Conservation (phyloP, 2,888 invertebrate genomes). For the Nomada goodeniana region DNA sequence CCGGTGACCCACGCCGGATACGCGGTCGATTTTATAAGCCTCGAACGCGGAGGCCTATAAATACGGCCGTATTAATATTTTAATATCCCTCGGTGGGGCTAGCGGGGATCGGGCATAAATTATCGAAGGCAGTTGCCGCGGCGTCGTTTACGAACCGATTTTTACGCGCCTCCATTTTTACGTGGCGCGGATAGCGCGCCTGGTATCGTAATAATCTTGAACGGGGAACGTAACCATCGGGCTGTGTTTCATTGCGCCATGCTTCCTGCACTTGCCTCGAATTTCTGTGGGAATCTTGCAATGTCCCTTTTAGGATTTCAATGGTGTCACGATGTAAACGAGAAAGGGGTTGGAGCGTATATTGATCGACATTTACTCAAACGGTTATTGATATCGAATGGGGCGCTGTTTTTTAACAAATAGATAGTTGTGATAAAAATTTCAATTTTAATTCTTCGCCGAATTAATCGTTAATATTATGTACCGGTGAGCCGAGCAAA, state of each 20-base stretch:
- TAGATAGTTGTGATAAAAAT: no score
- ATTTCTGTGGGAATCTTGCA: slow-evolving; percentile 1
- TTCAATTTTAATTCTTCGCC: no score
- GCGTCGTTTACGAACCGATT: slow-evolving; percentile 60
- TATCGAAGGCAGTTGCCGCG: slow-evolving; percentile 59
- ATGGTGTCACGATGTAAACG: neutral
- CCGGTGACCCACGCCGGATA: slow-evolving; percentile 52
- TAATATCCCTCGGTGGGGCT: slow-evolving; percentile 61
- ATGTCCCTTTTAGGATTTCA: neutral
- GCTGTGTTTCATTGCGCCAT: slow-evolving; percentile 22
- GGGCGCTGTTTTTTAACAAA: neutral
- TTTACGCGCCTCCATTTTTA: slow-evolving; percentile 46
- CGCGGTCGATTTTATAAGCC: slow-evolving; percentile 66
- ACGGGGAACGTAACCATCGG: slow-evolving; percentile 10
- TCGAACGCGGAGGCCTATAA: slow-evolving; percentile 55
- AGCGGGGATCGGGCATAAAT: slow-evolving; percentile 59
- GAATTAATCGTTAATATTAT: no score
- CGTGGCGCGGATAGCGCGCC: slow-evolving; percentile 4
- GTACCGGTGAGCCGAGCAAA: no score
- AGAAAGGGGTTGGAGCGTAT: neutral
- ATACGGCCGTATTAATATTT: slow-evolving; percentile 75
- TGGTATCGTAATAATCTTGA: slow-evolving; percentile 29
- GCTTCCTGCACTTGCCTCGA: slow-evolving; percentile 25
- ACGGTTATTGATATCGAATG: neutral
- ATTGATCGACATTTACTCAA: neutral